A percentile compares a stretch with the other conserved stretches of the same genome.
Conservation (phyloP, 2,888 invertebrate species). For the Tanypteryx hageni region DNA sequence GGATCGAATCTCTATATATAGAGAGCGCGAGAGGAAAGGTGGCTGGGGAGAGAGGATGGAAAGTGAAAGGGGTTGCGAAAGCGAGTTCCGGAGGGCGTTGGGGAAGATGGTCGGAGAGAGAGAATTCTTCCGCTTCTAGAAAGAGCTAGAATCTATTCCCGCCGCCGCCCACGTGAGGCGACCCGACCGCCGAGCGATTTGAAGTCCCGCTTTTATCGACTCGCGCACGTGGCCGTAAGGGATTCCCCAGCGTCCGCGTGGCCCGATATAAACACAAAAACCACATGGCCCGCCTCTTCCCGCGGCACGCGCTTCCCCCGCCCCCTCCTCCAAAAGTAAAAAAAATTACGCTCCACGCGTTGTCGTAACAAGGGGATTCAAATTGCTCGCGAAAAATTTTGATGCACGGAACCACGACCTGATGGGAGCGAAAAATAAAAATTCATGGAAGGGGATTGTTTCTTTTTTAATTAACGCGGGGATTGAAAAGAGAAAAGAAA, state of each 20-base stretch:
- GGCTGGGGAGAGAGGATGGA: background rate
- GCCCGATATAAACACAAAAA: constrained; percentile 53
- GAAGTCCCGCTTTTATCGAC: constrained; percentile 46
- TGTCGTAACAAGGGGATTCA: background rate
- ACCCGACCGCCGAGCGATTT: constrained; percentile 20
- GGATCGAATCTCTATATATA: too few relatives aligned
- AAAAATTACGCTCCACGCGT: background rate
- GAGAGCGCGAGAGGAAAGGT: background rate
- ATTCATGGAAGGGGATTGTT: background rate
- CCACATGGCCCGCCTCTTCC: constrained; percentile 35
- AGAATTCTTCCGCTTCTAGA: background rate
- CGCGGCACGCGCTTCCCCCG: background rate
- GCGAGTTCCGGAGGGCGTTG: too few relatives aligned
- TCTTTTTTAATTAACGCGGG: background rate
- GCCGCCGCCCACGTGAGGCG: constrained; percentile 3
- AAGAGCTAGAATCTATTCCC: background rate
- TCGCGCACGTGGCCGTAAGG: constrained; percentile 56
- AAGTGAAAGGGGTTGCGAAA: background rate
- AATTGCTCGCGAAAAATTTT: background rate
- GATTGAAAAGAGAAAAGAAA: background rate
- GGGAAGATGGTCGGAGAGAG: too few relatives aligned
- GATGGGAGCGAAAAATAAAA: background rate
- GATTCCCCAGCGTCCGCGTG: constrained; percentile 59
- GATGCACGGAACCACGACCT: too few relatives aligned
- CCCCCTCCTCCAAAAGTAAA: background rate